Conservation (phyloP, 2,888 invertebrate species). For the Noctua comes region DNA sequence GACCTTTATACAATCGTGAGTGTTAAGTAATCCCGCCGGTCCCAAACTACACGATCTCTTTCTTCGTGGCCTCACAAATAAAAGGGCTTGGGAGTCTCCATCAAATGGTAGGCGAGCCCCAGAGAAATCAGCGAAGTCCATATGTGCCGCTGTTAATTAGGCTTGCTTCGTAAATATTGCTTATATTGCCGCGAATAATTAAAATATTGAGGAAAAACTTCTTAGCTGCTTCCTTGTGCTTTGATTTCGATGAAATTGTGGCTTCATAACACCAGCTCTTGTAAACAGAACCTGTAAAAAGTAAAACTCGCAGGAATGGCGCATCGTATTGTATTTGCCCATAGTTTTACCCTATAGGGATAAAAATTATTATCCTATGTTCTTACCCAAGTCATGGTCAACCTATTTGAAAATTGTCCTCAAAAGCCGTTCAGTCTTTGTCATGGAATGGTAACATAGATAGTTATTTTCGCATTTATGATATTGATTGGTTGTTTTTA, state of each 20-base stretch:
- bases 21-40: neutral
- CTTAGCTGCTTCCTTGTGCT: slow-evolving; percentile 41
- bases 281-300: neutral
- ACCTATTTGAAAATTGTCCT: neutral
- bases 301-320: neutral
- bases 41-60: slow-evolving; percentile 16
- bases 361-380: neutral
- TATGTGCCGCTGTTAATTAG: slow-evolving; percentile 78
- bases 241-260: slow-evolving; percentile 27
- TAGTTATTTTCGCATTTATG: neutral
- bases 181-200: slow-evolving; percentile 61
- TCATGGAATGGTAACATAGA: neutral
- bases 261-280: neutral
- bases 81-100: slow-evolving; percentile 74
- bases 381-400: neutral
- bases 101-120: slow-evolving; percentile 80
- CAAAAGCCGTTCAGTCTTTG: neutral
- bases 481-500: neutral
- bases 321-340: neutral
- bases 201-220: slow-evolving; percentile 68
- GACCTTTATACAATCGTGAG: neutral
- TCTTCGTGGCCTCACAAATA: slow-evolving; percentile 63
- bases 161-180: slow-evolving; percentile 66
- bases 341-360: neutral
- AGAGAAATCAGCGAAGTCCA: slow-evolving; percentile 84